Evolutionary conservation across 1,140 invertebrate species (phyloP), one percentile per base, ranked within the genome.

Genomic region (Lepidostoma basale): DNA sequence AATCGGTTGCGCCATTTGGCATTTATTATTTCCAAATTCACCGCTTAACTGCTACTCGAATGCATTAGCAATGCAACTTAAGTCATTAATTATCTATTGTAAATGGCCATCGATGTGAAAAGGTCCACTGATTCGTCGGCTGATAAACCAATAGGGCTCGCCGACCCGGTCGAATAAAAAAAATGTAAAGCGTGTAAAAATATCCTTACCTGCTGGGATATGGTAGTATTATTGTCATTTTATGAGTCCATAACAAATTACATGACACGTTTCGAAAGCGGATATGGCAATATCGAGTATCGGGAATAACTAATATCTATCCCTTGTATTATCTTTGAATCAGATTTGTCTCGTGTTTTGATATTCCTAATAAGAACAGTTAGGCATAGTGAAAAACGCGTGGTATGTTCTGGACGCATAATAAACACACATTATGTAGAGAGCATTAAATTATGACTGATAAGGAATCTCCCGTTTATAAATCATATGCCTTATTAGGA

Each of bases 181-280:
- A n/a, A n/a, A n/a, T n/a, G n/a, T n/a, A n/a, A n/a, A n/a, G n/a
- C n/a, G n/a, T n/a, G n/a, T 26, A 22, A 23, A 49, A 49, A 12
- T 23, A 49, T 49, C 23, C 45, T 10, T 5, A 36, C 45, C 28
- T 28, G 63, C 63, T 56, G 63, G 9, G 62, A 42, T 69, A 54
- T 62, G 60, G 59, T 60, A 63, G 62, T 69, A 56, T 63, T 52
- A 69, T 56, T 40, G 62, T 47, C 49, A 25, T 56, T 64, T 69
- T 63, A 58, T 45, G 40, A 28, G 16, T 8, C 67, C 39, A 45
- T 69, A 44, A 58, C 36, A 42, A 52, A 64, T 42, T 58, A 64
- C 52, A 64, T 65, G 68, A 69, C 68, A 69, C 62, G 22, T 69
- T 33, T 63, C 52, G 28, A 26, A 45, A 67, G 30, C 40, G 52